Conservation (phyloP, 2,888 invertebrate genomes). For the Meteorus cinctellus region DNA sequence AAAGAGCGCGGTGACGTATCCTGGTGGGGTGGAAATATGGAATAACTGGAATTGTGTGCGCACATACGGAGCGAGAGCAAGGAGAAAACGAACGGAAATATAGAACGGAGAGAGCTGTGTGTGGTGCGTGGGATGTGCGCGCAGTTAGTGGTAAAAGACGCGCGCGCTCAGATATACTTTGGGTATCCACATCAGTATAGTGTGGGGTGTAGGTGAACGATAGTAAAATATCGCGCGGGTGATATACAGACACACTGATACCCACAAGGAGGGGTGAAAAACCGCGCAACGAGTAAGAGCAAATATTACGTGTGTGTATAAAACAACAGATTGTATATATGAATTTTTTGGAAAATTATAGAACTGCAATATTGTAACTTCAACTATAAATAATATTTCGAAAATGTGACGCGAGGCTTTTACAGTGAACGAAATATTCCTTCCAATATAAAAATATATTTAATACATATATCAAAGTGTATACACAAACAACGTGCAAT, state of each 20-base stretch:
- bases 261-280: slow-evolving; percentile 51
- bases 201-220: slow-evolving; percentile 38
- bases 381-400: slow-evolving; percentile 38
- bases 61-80: slow-evolving; percentile 23
- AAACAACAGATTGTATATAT: slow-evolving; percentile 32
- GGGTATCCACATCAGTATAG: slow-evolving; percentile 6
- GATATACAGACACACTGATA: slow-evolving; percentile 43
- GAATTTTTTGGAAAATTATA: neutral
- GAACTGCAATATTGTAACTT: neutral
- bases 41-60: slow-evolving; percentile 30
- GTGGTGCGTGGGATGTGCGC: slow-evolving; percentile 24
- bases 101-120: slow-evolving; percentile 20
- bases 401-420: slow-evolving; percentile 67
- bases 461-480: slow-evolving; percentile 4
- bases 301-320: slow-evolving; percentile 56
- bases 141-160: slow-evolving; percentile 33
- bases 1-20: neutral
- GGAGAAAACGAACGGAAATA: slow-evolving; percentile 31
- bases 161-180: slow-evolving; percentile 16
- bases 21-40: slow-evolving; percentile 18
- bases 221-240: slow-evolving; percentile 37
- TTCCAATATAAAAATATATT: slow-evolving; percentile 49
- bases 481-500: no score
- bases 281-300: slow-evolving; percentile 46
- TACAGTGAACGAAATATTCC: slow-evolving; percentile 52